Evolutionary conservation across 2,888 invertebrate species (phyloP).

Genomic region (Cheilosia variabilis): DNA sequence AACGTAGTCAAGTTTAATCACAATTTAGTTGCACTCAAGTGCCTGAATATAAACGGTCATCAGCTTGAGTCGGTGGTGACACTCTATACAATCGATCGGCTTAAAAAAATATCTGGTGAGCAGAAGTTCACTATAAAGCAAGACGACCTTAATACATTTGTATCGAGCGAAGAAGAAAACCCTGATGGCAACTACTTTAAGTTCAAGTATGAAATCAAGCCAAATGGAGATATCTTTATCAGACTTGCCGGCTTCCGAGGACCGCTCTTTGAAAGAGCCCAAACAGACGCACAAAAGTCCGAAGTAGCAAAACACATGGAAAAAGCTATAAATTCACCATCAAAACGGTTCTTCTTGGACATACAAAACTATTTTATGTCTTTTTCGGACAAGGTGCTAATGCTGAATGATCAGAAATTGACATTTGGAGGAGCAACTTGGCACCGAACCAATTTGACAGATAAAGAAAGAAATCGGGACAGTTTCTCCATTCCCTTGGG

Average conservation of each 20-base stretch:
- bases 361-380: slow-evolving; percentile 31
- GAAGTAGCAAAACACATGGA: neutral
- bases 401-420: slow-evolving; percentile 22
- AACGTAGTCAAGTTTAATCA: slow-evolving; percentile 12
- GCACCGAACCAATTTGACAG: neutral
- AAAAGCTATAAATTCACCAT: slow-evolving; percentile 11
- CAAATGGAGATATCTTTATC: slow-evolving; percentile 11
- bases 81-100: slow-evolving; percentile 12
- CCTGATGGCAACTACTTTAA: slow-evolving; percentile 3
- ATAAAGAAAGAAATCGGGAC: neutral
- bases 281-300: neutral
- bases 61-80: slow-evolving; percentile 1
- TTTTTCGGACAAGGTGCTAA: slow-evolving; percentile 7
- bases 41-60: neutral
- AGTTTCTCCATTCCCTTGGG: slow-evolving; percentile 3
- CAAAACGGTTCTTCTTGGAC: slow-evolving; percentile 2
- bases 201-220: slow-evolving; percentile 16
- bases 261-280: neutral
- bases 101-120: neutral
- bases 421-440: slow-evolving; percentile 35
- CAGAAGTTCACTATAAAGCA: neutral
- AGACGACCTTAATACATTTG: slow-evolving; percentile 9
- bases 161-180: slow-evolving; percentile 9
- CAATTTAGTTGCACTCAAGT: slow-evolving; percentile 33
- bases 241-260: slow-evolving; percentile 7